phyloP scores from a whole-genome alignment of 2,888 invertebrate species.

The Ophion ventricosus region DNA sequence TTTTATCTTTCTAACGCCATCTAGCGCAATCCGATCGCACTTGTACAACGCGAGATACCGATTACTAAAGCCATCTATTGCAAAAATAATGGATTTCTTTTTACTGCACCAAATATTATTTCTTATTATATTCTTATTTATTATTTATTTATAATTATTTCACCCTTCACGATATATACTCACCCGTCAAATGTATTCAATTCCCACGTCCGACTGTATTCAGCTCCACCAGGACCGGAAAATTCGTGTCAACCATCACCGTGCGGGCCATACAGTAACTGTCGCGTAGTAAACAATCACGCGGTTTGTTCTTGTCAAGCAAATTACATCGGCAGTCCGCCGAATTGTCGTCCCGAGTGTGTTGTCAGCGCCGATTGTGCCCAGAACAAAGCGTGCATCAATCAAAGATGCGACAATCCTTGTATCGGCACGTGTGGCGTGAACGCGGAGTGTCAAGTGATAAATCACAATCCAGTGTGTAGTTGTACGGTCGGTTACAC shows the following conservation, averaged over 20 bases:
- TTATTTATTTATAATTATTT: too few species aligned
- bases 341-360: slow-evolving; percentile 92
- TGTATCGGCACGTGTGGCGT: slow-evolving; percentile 93
- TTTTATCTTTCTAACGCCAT: too few species aligned
- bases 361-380: slow-evolving; percentile 93
- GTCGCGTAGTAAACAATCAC: slow-evolving; percentile 89
- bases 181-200: not conserved
- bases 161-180: too few species aligned
- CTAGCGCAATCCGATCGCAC: too few species aligned
- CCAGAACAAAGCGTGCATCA: slow-evolving; percentile 91
- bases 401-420: slow-evolving; percentile 92
- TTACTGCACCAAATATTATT: too few species aligned
- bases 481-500: slow-evolving; percentile 90
- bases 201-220: not conserved
- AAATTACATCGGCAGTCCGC: slow-evolving; percentile 91
- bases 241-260: slow-evolving; percentile 89
- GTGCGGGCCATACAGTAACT: slow-evolving; percentile 92
- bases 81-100: too few species aligned
- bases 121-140: too few species aligned
- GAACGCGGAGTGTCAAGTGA: slow-evolving; percentile 92
- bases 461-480: slow-evolving; percentile 94
- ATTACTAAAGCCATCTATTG: too few species aligned
- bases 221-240: slow-evolving; percentile 68
- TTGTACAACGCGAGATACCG: too few species aligned
- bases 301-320: slow-evolving; percentile 92